Evolutionary conservation across 1,140 invertebrate genomes (phyloP), one percentile per base, ranked within the genome.

Genomic region (Elymnias hypermnestra): DNA sequence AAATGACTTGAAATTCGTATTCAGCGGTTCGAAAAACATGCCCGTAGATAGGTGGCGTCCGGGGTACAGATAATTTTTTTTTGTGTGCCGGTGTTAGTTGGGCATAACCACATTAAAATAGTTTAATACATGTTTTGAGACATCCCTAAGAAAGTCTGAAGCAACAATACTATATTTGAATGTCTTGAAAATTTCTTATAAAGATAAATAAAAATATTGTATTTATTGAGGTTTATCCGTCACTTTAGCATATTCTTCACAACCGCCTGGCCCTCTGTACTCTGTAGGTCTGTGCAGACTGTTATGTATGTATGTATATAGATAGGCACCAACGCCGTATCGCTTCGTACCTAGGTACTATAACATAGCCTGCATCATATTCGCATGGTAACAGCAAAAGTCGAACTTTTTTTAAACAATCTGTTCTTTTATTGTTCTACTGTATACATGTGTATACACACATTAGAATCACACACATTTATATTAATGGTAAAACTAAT

Each of bases 341-440:
- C 62, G 63, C 52, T 45, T 53, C 40, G 69, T 81, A 63, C 61
- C 72, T 77, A 75, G 63, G 63, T 48, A 63, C 65, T 47, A 57
- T 40, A 48, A 50, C 43, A 13, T 53, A 52, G 41, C 46, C 52
- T 67, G 53, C 44, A 43, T 48, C 29, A 50, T 41, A 66, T 77
- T 72, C 59, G 57, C 71, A 77, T 77, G 68, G 68, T 46, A 72
- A 81, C 71, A 52, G 35, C 36, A 44, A 65, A 72, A 65, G 69
- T 62, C 65, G 73, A 67, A 67, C 54, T 49, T 38, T 31, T 51
- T 42, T 6, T 8, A 22, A 29, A n/a, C n/a, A n/a, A n/a, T n/a
- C n/a, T n/a, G n/a, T 4, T 12, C 26, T 12, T 4, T 12, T 2
- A 13, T 12, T 3, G 13, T 25, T 3, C 7, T 2, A 28, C 3